Evolutionary conservation across 1,140 invertebrate species (phyloP).

Genomic region (Samia ricini): DNA sequence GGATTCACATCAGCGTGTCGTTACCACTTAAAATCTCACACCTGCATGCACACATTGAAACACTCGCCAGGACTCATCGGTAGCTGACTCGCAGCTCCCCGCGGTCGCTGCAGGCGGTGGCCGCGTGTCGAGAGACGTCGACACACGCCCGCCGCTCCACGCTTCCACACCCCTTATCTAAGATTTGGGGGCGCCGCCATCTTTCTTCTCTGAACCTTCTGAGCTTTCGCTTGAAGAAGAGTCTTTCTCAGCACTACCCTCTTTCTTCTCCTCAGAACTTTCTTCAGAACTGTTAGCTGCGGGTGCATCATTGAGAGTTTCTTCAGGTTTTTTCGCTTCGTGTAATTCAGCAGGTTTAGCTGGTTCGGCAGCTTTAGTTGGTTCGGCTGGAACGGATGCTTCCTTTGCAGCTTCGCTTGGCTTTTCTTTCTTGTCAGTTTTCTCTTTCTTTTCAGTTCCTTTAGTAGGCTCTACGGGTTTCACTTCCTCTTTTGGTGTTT

Average conservation of each 20-base stretch:
- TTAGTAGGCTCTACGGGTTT: slow-evolving; percentile 29
- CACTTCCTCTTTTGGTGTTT: slow-evolving; percentile 23
- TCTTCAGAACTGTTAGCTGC: slow-evolving; percentile 47
- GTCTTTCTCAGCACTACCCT: slow-evolving; percentile 32
- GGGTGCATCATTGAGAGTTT: slow-evolving; percentile 34
- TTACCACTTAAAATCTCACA: slow-evolving; percentile 38
- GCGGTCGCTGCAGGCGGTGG: slow-evolving; percentile 39
- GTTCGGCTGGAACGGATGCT: slow-evolving; percentile 18
- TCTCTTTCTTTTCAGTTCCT: slow-evolving; percentile 25
- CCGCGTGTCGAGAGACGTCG: slow-evolving; percentile 69
- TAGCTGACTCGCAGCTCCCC: not conserved
- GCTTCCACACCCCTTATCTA: slow-evolving; percentile 45
- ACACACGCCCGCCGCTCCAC: slow-evolving; percentile 63
- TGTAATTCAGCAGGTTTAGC: too few relatives aligned
- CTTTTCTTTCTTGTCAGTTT: slow-evolving; percentile 17
- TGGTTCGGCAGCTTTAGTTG: slow-evolving; percentile 1
- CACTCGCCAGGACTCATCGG: slow-evolving; percentile 5
- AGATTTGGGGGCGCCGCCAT: slow-evolving; percentile 36
- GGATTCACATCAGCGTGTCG: slow-evolving; percentile 23
- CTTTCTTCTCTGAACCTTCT: slow-evolving; percentile 40
- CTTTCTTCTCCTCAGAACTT: slow-evolving; percentile 48
- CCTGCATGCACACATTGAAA: slow-evolving; percentile 37
- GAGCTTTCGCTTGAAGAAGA: slow-evolving; percentile 40
- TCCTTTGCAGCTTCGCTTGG: slow-evolving; percentile 11
- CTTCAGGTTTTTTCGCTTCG: slow-evolving; percentile 18